Conservation (phyloP, 2,797 vertebrate species). For the Synanceia verrucosa region DNA sequence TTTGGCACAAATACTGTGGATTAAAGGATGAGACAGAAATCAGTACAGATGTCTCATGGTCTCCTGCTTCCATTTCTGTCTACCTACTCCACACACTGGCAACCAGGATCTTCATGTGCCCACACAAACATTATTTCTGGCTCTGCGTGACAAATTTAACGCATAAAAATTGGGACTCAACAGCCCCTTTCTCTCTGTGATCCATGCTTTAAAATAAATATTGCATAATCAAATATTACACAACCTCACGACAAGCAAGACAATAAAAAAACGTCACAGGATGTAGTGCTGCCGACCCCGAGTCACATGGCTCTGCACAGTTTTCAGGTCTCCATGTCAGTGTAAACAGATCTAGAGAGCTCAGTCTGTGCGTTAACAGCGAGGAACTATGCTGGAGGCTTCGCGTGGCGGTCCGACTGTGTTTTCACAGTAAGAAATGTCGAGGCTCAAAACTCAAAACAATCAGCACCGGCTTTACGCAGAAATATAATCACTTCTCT, state of each 20-base stretch:
- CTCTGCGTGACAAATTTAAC: background rate
- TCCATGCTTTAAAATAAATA: background rate
- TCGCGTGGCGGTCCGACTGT: slow-evolving; percentile 11
- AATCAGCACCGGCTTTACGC: background rate
- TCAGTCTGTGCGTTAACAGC: background rate
- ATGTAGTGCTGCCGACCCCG: background rate
- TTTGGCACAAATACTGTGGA: background rate
- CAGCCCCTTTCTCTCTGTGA: background rate
- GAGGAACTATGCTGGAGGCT: slow-evolving; percentile 27
- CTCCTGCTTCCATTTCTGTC: background rate
- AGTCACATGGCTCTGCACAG: slow-evolving; percentile 12
- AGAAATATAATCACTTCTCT: slow-evolving; percentile 9
- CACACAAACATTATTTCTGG: background rate
- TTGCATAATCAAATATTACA: slow-evolving; percentile 29
- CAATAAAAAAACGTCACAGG: slow-evolving; percentile 5
- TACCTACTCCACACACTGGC: background rate
- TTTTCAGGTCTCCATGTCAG: slow-evolving; percentile 6
- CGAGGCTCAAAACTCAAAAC: slow-evolving; percentile 4
- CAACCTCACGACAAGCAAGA: background rate
- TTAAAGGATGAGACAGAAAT: slow-evolving; percentile 9
- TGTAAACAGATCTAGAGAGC: slow-evolving; percentile 5
- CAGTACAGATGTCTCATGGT: background rate
- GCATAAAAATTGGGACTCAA: background rate
- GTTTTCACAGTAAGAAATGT: slow-evolving; percentile 33
- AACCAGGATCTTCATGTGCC: background rate